Base-by-base conservation (phyloP, 2,888 invertebrate genomes). In the Smittia sp. region DNA sequence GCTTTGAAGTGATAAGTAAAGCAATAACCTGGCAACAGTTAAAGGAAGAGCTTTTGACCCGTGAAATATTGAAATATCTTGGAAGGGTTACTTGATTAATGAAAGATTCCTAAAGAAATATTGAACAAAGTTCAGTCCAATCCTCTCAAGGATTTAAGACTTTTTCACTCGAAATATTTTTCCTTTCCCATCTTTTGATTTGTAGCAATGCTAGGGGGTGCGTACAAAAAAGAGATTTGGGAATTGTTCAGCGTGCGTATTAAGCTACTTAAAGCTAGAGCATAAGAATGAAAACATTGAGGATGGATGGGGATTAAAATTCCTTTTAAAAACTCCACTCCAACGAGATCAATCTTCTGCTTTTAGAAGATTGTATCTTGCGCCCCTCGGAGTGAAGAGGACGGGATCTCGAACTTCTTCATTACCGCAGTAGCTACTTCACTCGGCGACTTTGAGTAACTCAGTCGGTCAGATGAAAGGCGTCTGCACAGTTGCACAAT, bases 261-360 rank as follows among this genome's bases (percentile, higher is more conserved):
- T 63, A 63, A 63, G 63, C 63, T 63, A 63, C 63, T 63, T 63
- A 63, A 13, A 63, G 63, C 11, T 63, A 27, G n/a, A 63, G 15
- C 32, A 20, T 11, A 63, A 63, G 6, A 63, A 20, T n/a, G 58
- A 1, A 11, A 18, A 58, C 58, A 58, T 20, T 58, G 20, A 20
- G 1, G 18, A 20, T 58, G 58, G 20, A 22, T 20, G 58, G 22
- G 13, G 63, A 63, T 63, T 63, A 63, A 63, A 63, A 63, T 63
- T 63, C 63, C 25, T 18, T 25, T 20, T 9, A 4, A 25, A 18
- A 58, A 58, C n/a, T 46, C 46, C 15, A n/a, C 15, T 46, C n/a
- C 58, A 18, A 20, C 58, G 18, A 58, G 58, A 58, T 58, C 58
- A 58, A 58, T 58, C 58, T 58, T 20, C 9, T 58, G 20, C 58